Evolutionary conservation across 1,140 invertebrate genomes (phyloP).

Genomic region (Bathynomus jamesi): DNA sequence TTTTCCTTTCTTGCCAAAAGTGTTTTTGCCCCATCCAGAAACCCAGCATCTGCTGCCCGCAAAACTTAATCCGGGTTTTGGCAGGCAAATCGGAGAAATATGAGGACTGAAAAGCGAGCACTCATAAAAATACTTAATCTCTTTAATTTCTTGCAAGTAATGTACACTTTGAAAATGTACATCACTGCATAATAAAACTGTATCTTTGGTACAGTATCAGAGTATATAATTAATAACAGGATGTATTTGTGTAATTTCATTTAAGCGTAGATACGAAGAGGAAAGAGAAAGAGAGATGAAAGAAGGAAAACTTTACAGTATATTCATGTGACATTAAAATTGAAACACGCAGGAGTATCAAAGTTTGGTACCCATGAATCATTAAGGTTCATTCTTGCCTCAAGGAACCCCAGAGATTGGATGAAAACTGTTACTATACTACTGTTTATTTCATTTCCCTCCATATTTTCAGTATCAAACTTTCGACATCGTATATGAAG

Average conservation of each 20-base stretch:
- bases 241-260: background rate
- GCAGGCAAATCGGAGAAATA: slow-evolving; percentile 13
- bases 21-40: slow-evolving; percentile 11
- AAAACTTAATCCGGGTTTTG: background rate
- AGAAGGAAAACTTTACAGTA: background rate
- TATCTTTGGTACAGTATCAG: background rate
- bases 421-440: too few relatives aligned
- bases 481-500: too few relatives aligned
- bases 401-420: too few relatives aligned
- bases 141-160: background rate
- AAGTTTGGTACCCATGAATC: too few relatives aligned
- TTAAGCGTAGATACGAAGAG: background rate
- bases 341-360: too few relatives aligned
- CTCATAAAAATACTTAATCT: background rate
- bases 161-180: background rate
- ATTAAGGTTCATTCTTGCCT: too few relatives aligned
- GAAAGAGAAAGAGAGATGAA: background rate
- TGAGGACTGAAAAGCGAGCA: slow-evolving; percentile 7
- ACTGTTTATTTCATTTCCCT: too few relatives aligned
- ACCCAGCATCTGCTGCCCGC: slow-evolving; percentile 10
- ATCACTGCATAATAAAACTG: background rate
- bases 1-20: background rate
- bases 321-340: too few relatives aligned
- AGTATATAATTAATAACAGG: background rate
- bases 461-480: too few relatives aligned